phyloP scores from a whole-genome alignment of 2,797 vertebrate genomes.

The Geotrypetes seraphini region DNA sequence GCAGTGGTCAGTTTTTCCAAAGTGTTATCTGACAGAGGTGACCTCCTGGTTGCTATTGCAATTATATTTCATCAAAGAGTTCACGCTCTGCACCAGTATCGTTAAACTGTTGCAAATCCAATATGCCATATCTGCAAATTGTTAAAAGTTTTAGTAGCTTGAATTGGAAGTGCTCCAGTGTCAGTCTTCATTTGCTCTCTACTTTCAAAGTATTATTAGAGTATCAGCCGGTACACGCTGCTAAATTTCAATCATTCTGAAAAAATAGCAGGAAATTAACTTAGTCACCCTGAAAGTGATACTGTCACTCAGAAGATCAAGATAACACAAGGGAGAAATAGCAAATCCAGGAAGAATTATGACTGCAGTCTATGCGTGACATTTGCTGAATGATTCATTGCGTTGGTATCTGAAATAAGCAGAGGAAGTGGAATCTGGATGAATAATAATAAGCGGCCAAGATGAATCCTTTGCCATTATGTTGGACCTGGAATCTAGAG shows the following conservation, averaged over 20 bases:
- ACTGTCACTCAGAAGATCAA: slow-evolving; percentile 29
- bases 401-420: slow-evolving; percentile 7
- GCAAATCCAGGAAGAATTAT: slow-evolving; percentile 1
- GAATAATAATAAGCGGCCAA: slow-evolving; percentile 8
- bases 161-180: slow-evolving; percentile 4
- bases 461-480: slow-evolving; percentile 6
- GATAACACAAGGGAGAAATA: slow-evolving; percentile 16
- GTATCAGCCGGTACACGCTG: slow-evolving; percentile 17
- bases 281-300: slow-evolving; percentile 19
- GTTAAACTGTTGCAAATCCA: too few species aligned
- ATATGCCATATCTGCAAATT: slow-evolving; percentile 8
- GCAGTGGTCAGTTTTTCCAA: too few species aligned
- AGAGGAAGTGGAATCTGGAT: slow-evolving; percentile 11
- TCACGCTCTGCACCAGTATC: too few species aligned
- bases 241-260: slow-evolving; percentile 8
- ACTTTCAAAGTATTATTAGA: slow-evolving; percentile 11
- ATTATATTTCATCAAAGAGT: too few species aligned
- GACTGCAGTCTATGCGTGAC: not conserved
- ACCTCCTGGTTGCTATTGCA: too few species aligned
- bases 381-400: slow-evolving; percentile 20
- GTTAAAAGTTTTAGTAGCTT: slow-evolving; percentile 2
- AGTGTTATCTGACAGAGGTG: too few species aligned
- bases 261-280: slow-evolving; percentile 18
- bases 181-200: slow-evolving; percentile 21
- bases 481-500: slow-evolving; percentile 5